A percentile compares a stretch with the other conserved stretches of the same genome.
Evolutionary conservation across 2,888 invertebrate genomes (phyloP).

Genomic region (Agrilus biguttatus): DNA sequence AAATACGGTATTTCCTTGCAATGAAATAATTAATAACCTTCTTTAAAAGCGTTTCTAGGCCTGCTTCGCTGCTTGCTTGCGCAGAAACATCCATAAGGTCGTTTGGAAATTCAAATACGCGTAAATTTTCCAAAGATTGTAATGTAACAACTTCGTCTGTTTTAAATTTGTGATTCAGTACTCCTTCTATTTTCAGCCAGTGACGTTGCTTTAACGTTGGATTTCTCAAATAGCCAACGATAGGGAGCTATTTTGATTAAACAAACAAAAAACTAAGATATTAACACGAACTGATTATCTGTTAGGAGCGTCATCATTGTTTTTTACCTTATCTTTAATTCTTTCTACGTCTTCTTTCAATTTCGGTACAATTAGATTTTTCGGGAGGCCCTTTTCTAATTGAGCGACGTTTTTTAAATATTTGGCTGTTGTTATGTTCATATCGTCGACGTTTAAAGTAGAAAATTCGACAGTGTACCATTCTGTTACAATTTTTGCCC

Average conservation of each 20-base stretch:
- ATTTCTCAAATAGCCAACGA: slow-evolving; percentile 67
- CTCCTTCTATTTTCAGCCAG: slow-evolving; percentile 68
- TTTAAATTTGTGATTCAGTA: slow-evolving; percentile 58
- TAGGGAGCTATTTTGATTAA: slow-evolving; percentile 41
- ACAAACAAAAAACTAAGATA: too few relatives aligned
- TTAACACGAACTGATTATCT: too few relatives aligned
- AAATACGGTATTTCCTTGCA: too few relatives aligned
- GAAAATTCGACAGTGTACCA: slow-evolving; percentile 54
- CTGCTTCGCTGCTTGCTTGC: slow-evolving; percentile 78
- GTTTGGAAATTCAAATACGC: slow-evolving; percentile 59
- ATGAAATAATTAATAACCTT: slow-evolving; percentile 50
- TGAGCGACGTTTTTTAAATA: slow-evolving; percentile 59
- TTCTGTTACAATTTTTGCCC: slow-evolving; percentile 49
- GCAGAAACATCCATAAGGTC: slow-evolving; percentile 73
- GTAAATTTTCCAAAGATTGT: slow-evolving; percentile 50
- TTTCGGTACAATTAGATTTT: slow-evolving; percentile 62
- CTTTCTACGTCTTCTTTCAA: slow-evolving; percentile 64
- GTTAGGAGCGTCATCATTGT: too few relatives aligned
- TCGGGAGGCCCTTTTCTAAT: slow-evolving; percentile 71
- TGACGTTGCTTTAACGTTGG: slow-evolving; percentile 64
- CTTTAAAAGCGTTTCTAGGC: slow-evolving; percentile 63
- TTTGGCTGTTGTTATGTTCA: slow-evolving; percentile 48
- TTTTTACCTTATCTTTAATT: slow-evolving; percentile 58
- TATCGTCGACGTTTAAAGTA: slow-evolving; percentile 57
- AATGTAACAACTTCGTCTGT: slow-evolving; percentile 54